These are phyloP conservation scores for Telmatherina bonti DNA, from an alignment of 2,797 vertebrate genomes.

Conservation along the genomic window DNA sequence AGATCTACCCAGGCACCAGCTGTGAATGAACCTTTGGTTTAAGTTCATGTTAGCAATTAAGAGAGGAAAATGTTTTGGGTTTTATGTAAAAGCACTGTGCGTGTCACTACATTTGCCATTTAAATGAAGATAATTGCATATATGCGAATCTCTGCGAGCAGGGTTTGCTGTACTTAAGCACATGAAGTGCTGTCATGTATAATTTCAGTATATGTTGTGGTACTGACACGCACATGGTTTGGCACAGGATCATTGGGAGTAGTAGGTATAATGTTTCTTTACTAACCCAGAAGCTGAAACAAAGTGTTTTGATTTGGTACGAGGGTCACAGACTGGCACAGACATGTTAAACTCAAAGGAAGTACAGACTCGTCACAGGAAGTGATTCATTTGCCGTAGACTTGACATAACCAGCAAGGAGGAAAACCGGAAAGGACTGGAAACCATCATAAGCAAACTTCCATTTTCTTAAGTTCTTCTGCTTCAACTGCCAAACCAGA, in stretches of 20 bases:
- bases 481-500: slow-evolving; percentile 42
- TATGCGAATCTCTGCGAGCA: slow-evolving; percentile 31
- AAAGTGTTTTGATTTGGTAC: slow-evolving; percentile 33
- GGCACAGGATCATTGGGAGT: slow-evolving; percentile 24
- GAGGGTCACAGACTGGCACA: slow-evolving; percentile 41
- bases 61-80: slow-evolving; percentile 35
- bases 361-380: slow-evolving; percentile 58
- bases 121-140: slow-evolving; percentile 47
- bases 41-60: slow-evolving; percentile 57
- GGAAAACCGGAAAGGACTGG: slow-evolving; percentile 23
- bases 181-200: slow-evolving; percentile 54
- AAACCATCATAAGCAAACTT: slow-evolving; percentile 37
- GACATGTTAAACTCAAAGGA: slow-evolving; percentile 50
- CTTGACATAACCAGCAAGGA: slow-evolving; percentile 36
- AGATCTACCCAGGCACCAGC: slow-evolving; percentile 45
- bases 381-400: slow-evolving; percentile 66
- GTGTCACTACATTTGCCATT: slow-evolving; percentile 38
- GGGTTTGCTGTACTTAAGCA: slow-evolving; percentile 29
- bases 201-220: slow-evolving; percentile 42
- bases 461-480: slow-evolving; percentile 34
- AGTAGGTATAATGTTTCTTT: slow-evolving; percentile 40
- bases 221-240: slow-evolving; percentile 31
- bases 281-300: slow-evolving; percentile 33
- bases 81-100: slow-evolving; percentile 33
- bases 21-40: slow-evolving; percentile 57